phyloP scores from a whole-genome alignment of 2,113 vertebrate species.

The Fregetta grallaria region DNA sequence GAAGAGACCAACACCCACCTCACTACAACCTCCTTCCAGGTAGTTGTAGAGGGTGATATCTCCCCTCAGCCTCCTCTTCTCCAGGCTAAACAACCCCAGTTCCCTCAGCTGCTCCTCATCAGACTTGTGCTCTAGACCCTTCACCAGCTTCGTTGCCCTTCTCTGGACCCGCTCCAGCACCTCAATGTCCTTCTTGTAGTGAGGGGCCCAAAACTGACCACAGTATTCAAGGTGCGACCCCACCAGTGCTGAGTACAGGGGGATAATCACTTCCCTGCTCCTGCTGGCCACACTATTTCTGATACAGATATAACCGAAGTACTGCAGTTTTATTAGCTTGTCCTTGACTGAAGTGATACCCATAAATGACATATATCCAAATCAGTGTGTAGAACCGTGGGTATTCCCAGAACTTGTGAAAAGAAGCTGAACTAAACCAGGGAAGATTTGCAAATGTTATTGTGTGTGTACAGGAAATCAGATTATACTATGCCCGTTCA shows the following conservation, averaged over 20 bases:
- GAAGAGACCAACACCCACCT: not conserved
- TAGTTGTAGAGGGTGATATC: not conserved
- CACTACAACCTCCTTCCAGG: not conserved
- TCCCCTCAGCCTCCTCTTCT: too few species aligned
- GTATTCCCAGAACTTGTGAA: not conserved
- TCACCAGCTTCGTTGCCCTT: too few species aligned
- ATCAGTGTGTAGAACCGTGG: not conserved
- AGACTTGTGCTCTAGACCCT: too few species aligned
- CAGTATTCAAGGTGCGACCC: not conserved
- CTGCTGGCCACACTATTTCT: not conserved
- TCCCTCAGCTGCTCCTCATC: too few species aligned
- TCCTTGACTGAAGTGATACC: not conserved
- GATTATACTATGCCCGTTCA: not conserved
- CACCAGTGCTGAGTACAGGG: not conserved
- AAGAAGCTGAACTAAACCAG: not conserved
- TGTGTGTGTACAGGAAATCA: not conserved
- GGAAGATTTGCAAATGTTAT: not conserved
- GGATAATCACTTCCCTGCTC: fast-evolving
- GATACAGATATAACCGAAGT: not conserved
- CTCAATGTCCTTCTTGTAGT: too few species aligned
- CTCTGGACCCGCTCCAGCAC: too few species aligned
- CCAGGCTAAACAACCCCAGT: too few species aligned
- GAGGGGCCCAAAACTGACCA: too few species aligned
- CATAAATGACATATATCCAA: not conserved
- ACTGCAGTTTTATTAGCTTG: not conserved